Base-by-base conservation (phyloP, 2,888 invertebrate genomes). In the Pristionchus exspectatus region DNA sequence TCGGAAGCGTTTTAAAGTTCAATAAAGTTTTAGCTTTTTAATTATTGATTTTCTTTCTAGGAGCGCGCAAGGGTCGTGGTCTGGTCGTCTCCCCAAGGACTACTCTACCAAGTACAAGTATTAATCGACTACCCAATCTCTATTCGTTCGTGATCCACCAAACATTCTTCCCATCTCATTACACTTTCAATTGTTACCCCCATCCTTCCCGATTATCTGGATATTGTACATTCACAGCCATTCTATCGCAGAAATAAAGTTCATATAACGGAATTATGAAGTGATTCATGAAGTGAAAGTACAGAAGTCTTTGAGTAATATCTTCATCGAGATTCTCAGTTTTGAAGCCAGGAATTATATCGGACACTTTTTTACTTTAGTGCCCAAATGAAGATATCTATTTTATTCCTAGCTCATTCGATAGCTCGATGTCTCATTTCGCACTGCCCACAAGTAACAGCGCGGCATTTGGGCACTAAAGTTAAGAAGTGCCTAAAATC, bases 71-170 rank as follows among this genome's bases (percentile, higher is more conserved):
- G 96, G 99, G 99, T 27, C 96, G 99, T 89, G 99, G 99, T 97
- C 96, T 99, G 38, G 99, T 99, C 0, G 98, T 99, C 0, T 99
- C 99, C 10, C 99, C 0, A 99, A 99, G 96, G 99, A 99, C 96
- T 99, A 99, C 96, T 99, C 99, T 3, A 99, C 99, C 24, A 99
- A 99, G 96, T 99, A 99, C 96, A 96, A 99, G 96, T 99, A 99
- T 96, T 99, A 88, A 74, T 27, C 66, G 18, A 24, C 38, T 83
- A 33, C n/a, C 33, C 59, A 54, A 38, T 44, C 81, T 1, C 44
- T 69, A 33, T 14, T 77, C 24, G 44, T 44, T 74, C 38, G 18
- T 85, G 50, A 4, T 16, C 44, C 24, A 86, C 66, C 66, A 63
- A 30, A 81, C 50, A 81, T 50, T 81, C 50, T 24, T 24, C 59